Base-by-base conservation (phyloP, 2,888 invertebrate genomes). In the Cephus rjabovi region DNA sequence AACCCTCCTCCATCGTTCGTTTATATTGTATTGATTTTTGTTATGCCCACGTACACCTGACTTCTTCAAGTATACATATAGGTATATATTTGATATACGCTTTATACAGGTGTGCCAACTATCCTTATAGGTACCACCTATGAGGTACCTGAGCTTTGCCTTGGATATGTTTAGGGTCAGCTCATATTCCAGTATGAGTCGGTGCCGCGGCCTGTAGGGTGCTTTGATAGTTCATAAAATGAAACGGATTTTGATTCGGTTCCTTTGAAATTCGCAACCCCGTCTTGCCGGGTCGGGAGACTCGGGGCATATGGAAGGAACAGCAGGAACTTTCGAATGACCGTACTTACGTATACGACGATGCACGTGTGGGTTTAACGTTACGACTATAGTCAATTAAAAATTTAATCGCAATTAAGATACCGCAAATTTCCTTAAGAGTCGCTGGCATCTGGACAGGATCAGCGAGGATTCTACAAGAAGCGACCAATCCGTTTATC, bases 241-340 rank as follows among this genome's bases (percentile, higher is more conserved):
- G 84, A 87, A 87, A 87, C 84, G 86, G 86, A 87, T 87, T 86
- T 87, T 87, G 86, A 89, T 89, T 89, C 89, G 90, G 88, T 81
- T 79, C 81, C 87, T 86, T 90, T 87, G 88, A 87, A 88, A 89
- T 85, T 79, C 82, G 81, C 88, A 78, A 82, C 84, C 75, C 71
- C 69, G 71, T 76, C 71, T 71, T 71, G 23, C 2, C 33, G 71
- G 71, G 71, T 71, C 71, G 11, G 33, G 3, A 71, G 71, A 4
- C 23, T 9, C 23, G 23, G 23, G 9, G 9, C 9, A 56, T 56
- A 56, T 56, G 23, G 23, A 9, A 56, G 56, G 56, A 56, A 56
- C 56, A 23, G 56, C 56, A 23, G 56, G 56, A 56, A 56, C 56
- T 56, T 56, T 56, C 40, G 40, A 56, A 56, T 23, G 56, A 56